These are phyloP conservation scores for Muraenolepis orangiensis DNA, from an alignment of 2,797 vertebrate genomes.

Conservation along the genomic window DNA sequence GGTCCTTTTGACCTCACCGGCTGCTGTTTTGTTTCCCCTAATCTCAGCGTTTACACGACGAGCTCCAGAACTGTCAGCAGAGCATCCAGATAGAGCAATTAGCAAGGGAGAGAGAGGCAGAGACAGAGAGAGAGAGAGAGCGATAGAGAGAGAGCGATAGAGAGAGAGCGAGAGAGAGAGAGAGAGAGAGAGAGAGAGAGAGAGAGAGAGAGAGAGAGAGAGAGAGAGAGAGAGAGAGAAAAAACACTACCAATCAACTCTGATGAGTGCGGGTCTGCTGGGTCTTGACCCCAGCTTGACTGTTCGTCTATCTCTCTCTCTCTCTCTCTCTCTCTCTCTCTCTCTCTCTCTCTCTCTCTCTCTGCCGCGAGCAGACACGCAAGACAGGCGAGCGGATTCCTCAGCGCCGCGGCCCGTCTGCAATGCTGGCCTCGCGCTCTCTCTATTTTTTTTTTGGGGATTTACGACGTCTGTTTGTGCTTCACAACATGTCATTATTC, in stretches of 20 bases:
- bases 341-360: constrained; percentile 28
- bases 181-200: too few relatives aligned
- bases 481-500: constrained; percentile 66
- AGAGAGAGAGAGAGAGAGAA: too few relatives aligned
- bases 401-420: constrained; percentile 38
- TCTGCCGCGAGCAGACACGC: constrained; percentile 19
- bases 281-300: constrained; percentile 53
- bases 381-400: constrained; percentile 57
- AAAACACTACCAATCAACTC: neutral
- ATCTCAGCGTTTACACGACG: constrained; percentile 61
- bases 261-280: constrained; percentile 52
- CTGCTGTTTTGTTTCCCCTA: constrained; percentile 59
- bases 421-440: constrained; percentile 44
- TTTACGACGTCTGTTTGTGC: constrained; percentile 63
- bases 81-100: constrained; percentile 53
- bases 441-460: constrained; percentile 39
- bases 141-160: too few relatives aligned
- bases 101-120: constrained; percentile 24
- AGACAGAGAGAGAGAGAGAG: neutral
- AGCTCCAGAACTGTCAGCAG: constrained; percentile 52
- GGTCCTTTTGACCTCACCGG: constrained; percentile 29
- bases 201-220: too few relatives aligned
- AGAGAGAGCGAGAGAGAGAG: too few relatives aligned
- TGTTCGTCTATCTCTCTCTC: constrained; percentile 19
- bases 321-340: constrained; percentile 27